Conservation (phyloP, 2,888 invertebrate species). For the Cephus spinipes region DNA sequence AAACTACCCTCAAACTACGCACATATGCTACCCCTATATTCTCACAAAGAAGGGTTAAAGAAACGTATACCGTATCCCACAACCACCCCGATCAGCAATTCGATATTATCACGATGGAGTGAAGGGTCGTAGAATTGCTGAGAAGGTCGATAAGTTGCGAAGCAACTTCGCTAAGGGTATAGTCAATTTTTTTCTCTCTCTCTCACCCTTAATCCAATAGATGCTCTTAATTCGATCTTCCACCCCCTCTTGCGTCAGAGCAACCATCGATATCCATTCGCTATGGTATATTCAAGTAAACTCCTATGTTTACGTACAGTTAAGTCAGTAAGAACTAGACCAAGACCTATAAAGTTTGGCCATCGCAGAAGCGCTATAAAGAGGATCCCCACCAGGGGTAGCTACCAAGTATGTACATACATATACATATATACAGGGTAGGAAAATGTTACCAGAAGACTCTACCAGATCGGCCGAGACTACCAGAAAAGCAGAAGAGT, state of each 20-base stretch:
- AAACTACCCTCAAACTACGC: background rate
- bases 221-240: background rate
- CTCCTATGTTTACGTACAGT: slow-evolving; percentile 30
- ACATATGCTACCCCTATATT: background rate
- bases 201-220: background rate
- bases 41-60: background rate
- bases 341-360: slow-evolving; percentile 43
- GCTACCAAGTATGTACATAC: background rate
- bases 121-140: background rate
- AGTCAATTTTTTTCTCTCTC: background rate
- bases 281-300: background rate
- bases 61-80: background rate
- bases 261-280: background rate
- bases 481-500: background rate
- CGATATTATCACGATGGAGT: background rate
- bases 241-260: background rate
- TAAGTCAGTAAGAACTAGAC: slow-evolving; percentile 22
- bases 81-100: background rate
- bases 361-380: slow-evolving; percentile 49
- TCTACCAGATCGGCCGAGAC: background rate
- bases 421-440: background rate
- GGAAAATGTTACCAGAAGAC: background rate
- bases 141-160: background rate
- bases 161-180: background rate
- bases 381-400: slow-evolving; percentile 22